These are phyloP conservation scores for Agrenia bidenticulata DNA, from an alignment of 2,888 invertebrate species.

Conservation along the genomic window DNA sequence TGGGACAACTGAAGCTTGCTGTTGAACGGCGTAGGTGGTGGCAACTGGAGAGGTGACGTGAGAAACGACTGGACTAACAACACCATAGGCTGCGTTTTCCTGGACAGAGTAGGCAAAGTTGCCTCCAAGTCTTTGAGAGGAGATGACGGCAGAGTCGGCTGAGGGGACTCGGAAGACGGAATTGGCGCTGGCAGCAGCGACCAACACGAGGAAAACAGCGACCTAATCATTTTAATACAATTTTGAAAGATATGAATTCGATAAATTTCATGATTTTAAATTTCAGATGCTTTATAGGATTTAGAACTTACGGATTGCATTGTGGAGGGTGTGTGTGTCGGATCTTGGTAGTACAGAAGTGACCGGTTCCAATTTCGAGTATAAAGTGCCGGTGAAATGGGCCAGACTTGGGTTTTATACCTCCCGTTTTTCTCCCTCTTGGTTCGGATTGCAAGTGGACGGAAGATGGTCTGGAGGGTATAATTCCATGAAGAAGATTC, in stretches of 20 bases:
- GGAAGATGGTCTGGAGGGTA: no score
- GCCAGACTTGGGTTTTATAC: constrained; percentile 7
- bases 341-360: background rate
- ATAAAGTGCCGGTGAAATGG: background rate
- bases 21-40: constrained; percentile 12
- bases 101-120: constrained; percentile 44
- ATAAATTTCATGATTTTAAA: background rate
- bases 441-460: no score
- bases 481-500: no score
- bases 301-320: constrained; percentile 42
- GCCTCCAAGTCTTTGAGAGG: constrained; percentile 42
- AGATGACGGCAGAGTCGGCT: constrained; percentile 31
- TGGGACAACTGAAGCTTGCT: background rate
- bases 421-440: background rate
- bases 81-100: constrained; percentile 20
- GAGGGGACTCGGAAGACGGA: constrained; percentile 27
- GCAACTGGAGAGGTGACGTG: constrained; percentile 29
- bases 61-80: constrained; percentile 28
- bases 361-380: constrained; percentile 3
- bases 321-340: constrained; percentile 23
- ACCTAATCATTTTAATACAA: constrained; percentile 21
- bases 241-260: background rate
- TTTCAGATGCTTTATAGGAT: background rate
- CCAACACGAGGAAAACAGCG: constrained; percentile 42
- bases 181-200: constrained; percentile 41